phyloP scores from a whole-genome alignment of 2,888 invertebrate species.

The Latrodectus hesperus region DNA sequence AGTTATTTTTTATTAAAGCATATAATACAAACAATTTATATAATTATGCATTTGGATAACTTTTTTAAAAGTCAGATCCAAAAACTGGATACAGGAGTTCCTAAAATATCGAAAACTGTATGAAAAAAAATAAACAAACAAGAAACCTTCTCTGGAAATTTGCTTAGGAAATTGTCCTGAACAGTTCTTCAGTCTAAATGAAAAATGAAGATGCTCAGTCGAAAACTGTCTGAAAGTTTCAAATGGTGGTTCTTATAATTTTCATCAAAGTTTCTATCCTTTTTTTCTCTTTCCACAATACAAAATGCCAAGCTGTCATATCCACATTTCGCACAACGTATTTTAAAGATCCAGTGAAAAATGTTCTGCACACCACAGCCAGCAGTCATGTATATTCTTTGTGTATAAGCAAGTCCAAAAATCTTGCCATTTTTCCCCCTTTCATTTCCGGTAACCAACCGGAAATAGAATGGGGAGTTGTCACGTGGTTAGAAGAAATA shows the following conservation, averaged over 20 bases:
- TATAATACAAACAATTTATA: too few relatives aligned
- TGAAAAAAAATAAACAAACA: too few relatives aligned
- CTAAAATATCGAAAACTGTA: too few relatives aligned
- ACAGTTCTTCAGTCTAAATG: background rate
- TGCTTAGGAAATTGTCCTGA: background rate
- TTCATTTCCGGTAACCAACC: slow-evolving; percentile 64
- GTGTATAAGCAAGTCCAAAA: slow-evolving; percentile 44
- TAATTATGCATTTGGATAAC: too few relatives aligned
- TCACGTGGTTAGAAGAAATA: slow-evolving; percentile 45
- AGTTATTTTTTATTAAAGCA: too few relatives aligned
- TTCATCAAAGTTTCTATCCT: background rate
- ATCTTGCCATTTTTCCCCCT: slow-evolving; percentile 51
- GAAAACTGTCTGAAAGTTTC: background rate
- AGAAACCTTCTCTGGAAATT: too few relatives aligned
- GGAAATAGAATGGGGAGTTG: slow-evolving; percentile 64
- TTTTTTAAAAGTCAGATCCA: too few relatives aligned
- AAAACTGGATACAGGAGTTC: too few relatives aligned
- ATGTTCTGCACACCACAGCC: slow-evolving; percentile 46
- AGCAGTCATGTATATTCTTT: slow-evolving; percentile 66
- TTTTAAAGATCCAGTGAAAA: slow-evolving; percentile 61
- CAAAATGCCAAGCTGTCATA: slow-evolving; percentile 34
- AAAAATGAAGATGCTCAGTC: background rate
- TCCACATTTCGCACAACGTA: slow-evolving; percentile 31
- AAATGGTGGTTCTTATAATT: background rate
- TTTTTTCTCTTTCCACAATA: slow-evolving; percentile 5